These are phyloP conservation scores for Python bivittatus DNA, from an alignment of 2,113 vertebrate species.

Conservation along the genomic window DNA sequence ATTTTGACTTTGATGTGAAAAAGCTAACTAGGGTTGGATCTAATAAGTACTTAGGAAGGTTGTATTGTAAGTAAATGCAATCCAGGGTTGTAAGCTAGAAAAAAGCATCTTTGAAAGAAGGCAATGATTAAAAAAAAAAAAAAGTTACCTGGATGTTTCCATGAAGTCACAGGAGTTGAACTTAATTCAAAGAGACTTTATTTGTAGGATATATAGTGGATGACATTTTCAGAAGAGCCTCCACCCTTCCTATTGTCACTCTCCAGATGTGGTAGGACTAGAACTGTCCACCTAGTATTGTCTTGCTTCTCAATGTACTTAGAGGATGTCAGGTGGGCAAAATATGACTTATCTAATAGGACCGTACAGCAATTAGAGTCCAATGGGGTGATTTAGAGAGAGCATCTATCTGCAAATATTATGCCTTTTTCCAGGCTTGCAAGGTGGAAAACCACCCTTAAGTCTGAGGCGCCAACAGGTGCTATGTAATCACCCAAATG, in stretches of 20 bases:
- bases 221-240: not conserved
- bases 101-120: not conserved
- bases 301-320: not conserved
- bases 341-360: not conserved
- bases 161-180: not conserved
- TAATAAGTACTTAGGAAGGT: not conserved
- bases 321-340: not conserved
- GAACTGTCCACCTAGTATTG: not conserved
- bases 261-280: not conserved
- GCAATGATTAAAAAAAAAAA: not conserved
- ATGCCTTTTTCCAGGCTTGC: not conserved
- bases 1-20: not conserved
- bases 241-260: not conserved
- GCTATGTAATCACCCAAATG: not conserved
- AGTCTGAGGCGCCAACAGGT: not conserved
- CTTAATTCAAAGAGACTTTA: not conserved
- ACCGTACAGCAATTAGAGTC: not conserved
- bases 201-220: not conserved
- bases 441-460: not conserved
- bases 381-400: not conserved
- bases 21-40: not conserved
- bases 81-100: not conserved
- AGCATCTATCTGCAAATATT: not conserved
- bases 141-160: not conserved
- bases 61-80: not conserved